These are phyloP conservation scores for Mirounga angustirostris DNA, from an alignment of 2,113 vertebrate genomes.

Conservation along the genomic window DNA sequence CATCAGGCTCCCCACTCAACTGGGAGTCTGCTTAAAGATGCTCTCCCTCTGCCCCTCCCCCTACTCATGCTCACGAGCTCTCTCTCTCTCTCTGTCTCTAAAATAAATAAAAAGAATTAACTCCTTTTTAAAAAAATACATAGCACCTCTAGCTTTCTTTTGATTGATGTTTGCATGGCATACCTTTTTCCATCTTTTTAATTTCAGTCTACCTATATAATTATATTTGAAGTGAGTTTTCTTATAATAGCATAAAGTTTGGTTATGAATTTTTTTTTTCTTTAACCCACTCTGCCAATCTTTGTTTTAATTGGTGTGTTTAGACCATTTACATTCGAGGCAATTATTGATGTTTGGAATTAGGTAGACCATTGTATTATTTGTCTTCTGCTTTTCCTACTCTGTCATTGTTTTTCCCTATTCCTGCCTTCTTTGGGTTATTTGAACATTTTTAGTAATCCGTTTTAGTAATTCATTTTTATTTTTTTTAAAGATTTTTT, in stretches of 20 bases:
- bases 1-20: background rate
- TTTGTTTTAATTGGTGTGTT: background rate
- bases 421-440: background rate
- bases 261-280: background rate
- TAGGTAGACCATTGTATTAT: background rate
- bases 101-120: background rate
- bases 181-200: background rate
- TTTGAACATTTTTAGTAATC: background rate
- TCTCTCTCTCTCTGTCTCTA: background rate
- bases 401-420: background rate
- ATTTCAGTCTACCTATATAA: slow-evolving; percentile 17
- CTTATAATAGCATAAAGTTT: background rate
- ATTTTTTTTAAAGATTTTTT: too few relatives aligned
- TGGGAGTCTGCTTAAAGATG: background rate
- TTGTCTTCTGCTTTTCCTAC: background rate
- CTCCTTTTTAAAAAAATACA: background rate
- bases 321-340: background rate
- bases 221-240: slow-evolving; percentile 47
- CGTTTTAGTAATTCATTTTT: background rate
- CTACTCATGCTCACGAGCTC: background rate
- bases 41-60: background rate
- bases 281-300: background rate
- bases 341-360: background rate
- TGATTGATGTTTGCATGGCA: background rate
- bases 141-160: background rate